Conservation (phyloP, 1,140 invertebrate species). For the Bombus confusus region DNA sequence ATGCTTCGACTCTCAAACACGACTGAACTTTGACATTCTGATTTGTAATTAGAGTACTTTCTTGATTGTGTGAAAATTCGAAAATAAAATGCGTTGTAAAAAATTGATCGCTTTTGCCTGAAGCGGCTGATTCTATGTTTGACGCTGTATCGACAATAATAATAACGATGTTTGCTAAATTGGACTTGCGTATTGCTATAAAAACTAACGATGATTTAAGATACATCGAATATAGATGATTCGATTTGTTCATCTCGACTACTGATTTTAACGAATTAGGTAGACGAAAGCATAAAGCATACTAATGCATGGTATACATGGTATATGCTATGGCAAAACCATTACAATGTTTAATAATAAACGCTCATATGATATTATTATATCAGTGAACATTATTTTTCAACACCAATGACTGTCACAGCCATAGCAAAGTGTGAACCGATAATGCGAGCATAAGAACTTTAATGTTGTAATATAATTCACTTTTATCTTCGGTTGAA, state of each 20-base stretch:
- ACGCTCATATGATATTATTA: background rate
- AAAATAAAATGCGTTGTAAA: background rate
- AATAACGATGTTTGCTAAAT: too few species aligned
- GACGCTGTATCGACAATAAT: background rate
- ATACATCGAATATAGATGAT: too few species aligned
- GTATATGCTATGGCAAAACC: background rate
- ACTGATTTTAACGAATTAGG: background rate
- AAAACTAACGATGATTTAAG: background rate
- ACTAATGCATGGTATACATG: too few species aligned
- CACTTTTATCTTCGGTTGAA: background rate
- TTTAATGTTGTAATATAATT: conserved; percentile 2
- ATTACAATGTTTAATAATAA: conserved; percentile 33
- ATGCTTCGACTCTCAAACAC: background rate
- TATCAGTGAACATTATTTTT: conserved; percentile 12
- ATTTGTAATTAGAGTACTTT: background rate
- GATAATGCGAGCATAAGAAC: background rate
- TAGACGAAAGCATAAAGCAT: background rate
- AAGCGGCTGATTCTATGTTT: background rate
- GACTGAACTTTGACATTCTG: background rate
- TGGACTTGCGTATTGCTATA: background rate
- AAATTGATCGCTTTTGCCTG: background rate
- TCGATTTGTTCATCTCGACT: too few species aligned
- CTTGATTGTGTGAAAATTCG: background rate
- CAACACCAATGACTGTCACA: background rate
- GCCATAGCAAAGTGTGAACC: background rate